These are phyloP conservation scores for Cecidostiba fungosa DNA, from an alignment of 2,888 invertebrate species.

Conservation along the genomic window DNA sequence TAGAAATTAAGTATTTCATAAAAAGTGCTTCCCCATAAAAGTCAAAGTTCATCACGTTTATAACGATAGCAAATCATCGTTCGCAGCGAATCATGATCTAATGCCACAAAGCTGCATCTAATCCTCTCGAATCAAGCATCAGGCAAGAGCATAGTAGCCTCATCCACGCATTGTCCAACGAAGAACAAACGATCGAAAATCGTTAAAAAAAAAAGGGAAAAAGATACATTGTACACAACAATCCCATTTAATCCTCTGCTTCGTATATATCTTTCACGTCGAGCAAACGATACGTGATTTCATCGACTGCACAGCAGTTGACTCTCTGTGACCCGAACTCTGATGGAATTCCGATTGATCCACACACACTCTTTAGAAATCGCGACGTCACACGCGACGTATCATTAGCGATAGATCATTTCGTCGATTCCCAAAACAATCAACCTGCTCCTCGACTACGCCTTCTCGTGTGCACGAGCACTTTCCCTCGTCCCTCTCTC, in stretches of 20 bases:
- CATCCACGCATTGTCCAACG: neutral
- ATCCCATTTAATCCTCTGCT: slow-evolving; percentile 23
- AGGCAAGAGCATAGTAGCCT: neutral
- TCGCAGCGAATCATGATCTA: neutral
- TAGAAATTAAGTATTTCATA: too few species aligned
- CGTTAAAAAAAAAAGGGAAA: neutral
- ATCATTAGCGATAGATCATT: slow-evolving; percentile 13
- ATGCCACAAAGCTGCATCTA: neutral
- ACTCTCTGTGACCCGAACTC: neutral
- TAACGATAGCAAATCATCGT: neutral
- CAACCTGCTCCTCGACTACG: neutral
- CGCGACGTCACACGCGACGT: neutral
- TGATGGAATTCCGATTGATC: neutral
- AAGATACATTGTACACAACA: neutral
- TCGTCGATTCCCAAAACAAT: slow-evolving; percentile 13
- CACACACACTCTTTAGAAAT: neutral
- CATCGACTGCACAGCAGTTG: neutral
- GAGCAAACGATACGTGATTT: neutral
- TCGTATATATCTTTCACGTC: neutral
- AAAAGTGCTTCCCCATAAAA: neutral
- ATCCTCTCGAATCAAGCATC: neutral
- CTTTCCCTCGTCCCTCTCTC: neutral
- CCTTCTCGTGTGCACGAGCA: neutral
- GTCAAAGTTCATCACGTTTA: neutral
- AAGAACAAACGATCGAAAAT: neutral